phyloP scores from a whole-genome alignment of 2,888 invertebrate genomes.

The Phengaris alcon region DNA sequence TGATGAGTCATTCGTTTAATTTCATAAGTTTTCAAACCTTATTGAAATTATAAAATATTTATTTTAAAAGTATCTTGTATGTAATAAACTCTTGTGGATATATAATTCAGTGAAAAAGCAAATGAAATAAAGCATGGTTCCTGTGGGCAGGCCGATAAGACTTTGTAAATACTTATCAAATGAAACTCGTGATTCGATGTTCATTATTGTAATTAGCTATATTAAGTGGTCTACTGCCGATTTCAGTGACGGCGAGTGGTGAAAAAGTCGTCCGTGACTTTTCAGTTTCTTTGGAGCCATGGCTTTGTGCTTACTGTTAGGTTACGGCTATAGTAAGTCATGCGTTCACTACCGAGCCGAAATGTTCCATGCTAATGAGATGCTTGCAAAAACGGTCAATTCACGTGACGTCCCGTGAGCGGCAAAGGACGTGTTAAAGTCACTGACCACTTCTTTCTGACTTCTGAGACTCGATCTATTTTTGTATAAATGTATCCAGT shows the following conservation, averaged over 20 bases:
- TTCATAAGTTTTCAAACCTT: too few species aligned
- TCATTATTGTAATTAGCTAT: conserved; percentile 7
- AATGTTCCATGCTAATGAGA: too few species aligned
- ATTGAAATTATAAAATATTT: too few species aligned
- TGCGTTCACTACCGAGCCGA: too few species aligned
- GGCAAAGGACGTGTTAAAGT: background rate
- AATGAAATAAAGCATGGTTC: background rate
- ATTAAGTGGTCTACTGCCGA: background rate
- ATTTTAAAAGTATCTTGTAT: background rate
- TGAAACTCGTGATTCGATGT: background rate
- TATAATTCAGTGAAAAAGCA: background rate
- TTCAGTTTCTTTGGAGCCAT: too few species aligned
- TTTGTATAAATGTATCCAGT: background rate
- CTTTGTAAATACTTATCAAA: conserved; percentile 5
- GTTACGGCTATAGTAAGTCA: too few species aligned
- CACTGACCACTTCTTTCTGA: background rate
- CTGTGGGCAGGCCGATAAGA: conserved; percentile 1
- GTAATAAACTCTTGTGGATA: background rate
- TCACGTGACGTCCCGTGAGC: background rate
- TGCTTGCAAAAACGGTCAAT: background rate
- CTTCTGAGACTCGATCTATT: background rate
- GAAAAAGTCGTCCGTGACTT: background rate
- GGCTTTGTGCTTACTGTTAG: too few species aligned
- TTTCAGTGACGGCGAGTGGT: background rate
- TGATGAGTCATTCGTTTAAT: too few species aligned